Percentiles rank a stretch among this genome's conserved stretches.
Evolutionary conservation across 2,888 invertebrate genomes (phyloP).

Genomic region (Pachycephus smyrnensis): DNA sequence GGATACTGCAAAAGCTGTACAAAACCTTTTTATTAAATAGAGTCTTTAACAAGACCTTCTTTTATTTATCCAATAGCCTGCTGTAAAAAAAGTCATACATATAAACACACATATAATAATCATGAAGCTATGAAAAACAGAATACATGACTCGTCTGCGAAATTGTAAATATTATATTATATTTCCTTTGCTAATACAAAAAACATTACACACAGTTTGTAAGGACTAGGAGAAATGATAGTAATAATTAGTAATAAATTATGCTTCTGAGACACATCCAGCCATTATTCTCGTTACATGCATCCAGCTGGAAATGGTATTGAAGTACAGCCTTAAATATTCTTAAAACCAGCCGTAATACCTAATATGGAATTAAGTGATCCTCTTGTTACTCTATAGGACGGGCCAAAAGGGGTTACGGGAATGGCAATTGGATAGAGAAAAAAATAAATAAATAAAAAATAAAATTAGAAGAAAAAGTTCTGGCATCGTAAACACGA

Average conservation of each 20-base stretch:
- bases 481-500: neutral
- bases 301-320: slow-evolving; percentile 11
- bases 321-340: slow-evolving; percentile 5
- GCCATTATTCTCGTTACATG: slow-evolving; percentile 30
- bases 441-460: neutral
- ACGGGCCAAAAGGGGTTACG: neutral
- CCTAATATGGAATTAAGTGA: slow-evolving; percentile 8
- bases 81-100: neutral
- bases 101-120: neutral
- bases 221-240: slow-evolving; percentile 54
- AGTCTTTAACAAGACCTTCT: neutral
- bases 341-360: slow-evolving; percentile 14
- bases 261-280: slow-evolving; percentile 36
- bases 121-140: neutral
- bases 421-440: neutral
- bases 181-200: slow-evolving; percentile 63
- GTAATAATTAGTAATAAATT: slow-evolving; percentile 47
- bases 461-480: neutral
- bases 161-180: slow-evolving; percentile 61
- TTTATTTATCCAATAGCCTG: neutral
- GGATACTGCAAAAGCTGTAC: neutral
- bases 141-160: slow-evolving; percentile 24
- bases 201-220: slow-evolving; percentile 55
- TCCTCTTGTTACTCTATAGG: neutral
- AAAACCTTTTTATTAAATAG: neutral